A percentile compares a stretch with the other conserved stretches of the same genome.
Conservation (phyloP, 92 coral and sea anemone genomes). For the Porites divaricata region DNA sequence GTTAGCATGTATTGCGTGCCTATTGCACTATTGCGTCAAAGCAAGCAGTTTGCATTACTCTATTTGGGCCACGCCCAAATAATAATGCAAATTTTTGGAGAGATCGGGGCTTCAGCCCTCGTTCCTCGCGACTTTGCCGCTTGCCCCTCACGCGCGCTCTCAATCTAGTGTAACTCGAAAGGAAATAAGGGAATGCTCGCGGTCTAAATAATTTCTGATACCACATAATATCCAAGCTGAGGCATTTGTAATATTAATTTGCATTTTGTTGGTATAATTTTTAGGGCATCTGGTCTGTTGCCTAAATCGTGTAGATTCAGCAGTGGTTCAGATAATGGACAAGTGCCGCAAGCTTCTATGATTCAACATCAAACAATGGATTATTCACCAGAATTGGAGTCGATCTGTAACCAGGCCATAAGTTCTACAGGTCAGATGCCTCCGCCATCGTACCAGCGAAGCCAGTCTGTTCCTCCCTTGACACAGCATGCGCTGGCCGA, state of each 20-base stretch:
- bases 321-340: constrained; percentile 64
- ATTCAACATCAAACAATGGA: constrained; percentile 72
- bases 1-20: too few species aligned
- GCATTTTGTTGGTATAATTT: not conserved
- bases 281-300: constrained; percentile 38
- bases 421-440: constrained; percentile 75
- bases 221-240: too few species aligned
- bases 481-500: constrained; percentile 85
- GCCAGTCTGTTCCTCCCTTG: constrained; percentile 98
- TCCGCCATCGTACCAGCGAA: constrained; percentile 83
- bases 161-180: too few species aligned
- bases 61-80: too few species aligned
- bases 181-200: too few species aligned
- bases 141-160: too few species aligned
- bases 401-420: constrained; percentile 78
- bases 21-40: too few species aligned
- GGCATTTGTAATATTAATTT: not conserved
- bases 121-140: too few species aligned
- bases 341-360: constrained; percentile 61
- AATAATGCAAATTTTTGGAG: too few species aligned
- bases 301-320: constrained; percentile 87
- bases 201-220: too few species aligned
- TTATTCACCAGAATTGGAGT: constrained; percentile 85
- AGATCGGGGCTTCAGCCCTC: too few species aligned
- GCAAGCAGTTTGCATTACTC: too few species aligned